Percentiles rank a stretch among this genome's conserved stretches.
Evolutionary conservation across 30 jellyfish, hydroid and myxozoan genomes (phyloP).

Genomic region (Haliclystus octoradiatus): DNA sequence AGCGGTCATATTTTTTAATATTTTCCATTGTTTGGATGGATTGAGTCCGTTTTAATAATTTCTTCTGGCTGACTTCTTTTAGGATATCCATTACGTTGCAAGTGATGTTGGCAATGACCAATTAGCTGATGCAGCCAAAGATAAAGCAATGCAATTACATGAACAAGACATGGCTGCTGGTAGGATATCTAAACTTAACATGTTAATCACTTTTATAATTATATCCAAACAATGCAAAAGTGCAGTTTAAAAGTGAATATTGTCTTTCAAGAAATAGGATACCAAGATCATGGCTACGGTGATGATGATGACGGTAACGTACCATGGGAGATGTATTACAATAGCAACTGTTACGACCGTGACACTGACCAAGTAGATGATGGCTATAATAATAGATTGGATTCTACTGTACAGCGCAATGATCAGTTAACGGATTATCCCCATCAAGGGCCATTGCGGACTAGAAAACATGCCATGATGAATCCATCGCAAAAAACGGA

Average conservation of each 20-base stretch:
- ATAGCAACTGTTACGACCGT: background rate
- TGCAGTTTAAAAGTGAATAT: background rate
- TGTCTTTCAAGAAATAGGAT: background rate
- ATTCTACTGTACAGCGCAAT: too few relatives aligned
- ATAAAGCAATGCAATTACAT: constrained; percentile 76
- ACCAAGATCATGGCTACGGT: background rate
- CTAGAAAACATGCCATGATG: background rate
- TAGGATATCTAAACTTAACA: too few relatives aligned
- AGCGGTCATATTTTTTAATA: background rate
- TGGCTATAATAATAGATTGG: background rate
- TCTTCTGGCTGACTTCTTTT: background rate
- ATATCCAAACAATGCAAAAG: too few relatives aligned
- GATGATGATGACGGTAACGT: constrained; percentile 1
- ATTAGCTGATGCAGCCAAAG: constrained; percentile 74
- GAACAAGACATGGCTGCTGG: constrained; percentile 30
- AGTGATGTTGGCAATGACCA: constrained; percentile 58
- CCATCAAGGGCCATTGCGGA: background rate
- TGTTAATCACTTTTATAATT: too few relatives aligned
- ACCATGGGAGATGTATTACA: background rate
- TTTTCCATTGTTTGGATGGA: background rate
- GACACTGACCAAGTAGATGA: background rate
- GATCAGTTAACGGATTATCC: background rate
- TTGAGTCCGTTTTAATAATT: background rate
- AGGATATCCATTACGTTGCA: constrained; percentile 92
- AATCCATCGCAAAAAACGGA: background rate